Base-by-base conservation (phyloP, 2,888 invertebrate genomes). In the Tenthredo mesomela region DNA sequence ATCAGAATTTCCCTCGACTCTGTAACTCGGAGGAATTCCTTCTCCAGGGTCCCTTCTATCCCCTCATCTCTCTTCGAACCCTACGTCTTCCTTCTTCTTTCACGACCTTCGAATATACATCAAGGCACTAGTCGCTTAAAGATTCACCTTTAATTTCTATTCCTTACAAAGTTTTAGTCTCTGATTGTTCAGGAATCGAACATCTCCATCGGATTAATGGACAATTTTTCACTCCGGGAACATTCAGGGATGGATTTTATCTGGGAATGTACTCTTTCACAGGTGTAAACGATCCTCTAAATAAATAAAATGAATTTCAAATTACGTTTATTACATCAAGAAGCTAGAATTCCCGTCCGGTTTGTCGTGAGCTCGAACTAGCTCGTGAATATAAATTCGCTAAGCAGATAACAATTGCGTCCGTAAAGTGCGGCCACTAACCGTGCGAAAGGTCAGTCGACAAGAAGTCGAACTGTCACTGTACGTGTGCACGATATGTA, bases 1-100 rank as follows among this genome's bases (percentile, higher is more conserved):
- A 85, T 85, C 84, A 85, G 84, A 82, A 80, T 82, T 78, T 70
- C 82, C 82, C 71, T 82, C 54, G 54, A 70, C 82, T 70, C 82
- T 50, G 65, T 78, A 84, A 84, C 84, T 82, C 67, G 29, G 15
- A 82, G 82, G 82, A 67, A 82, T 82, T 82, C 67, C 82, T 67
- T 18, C 58, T 67, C 82, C 80, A 61, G 61, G 61, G 37, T 61
- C 21, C 18, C 43, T 58, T 40, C 54, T 18, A 18, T 77, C 21
- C 67, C 47, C 43, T 67, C 70, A 29, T 25, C 67, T 0, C n/a
- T 37, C 50, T 12, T 15, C 65, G 40, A 25, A 10, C 10, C 9
- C 58, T 12, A 40, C 21, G 5, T 37, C 37, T 18, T 21, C n/a
- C 37, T n/a, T 40, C 61, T 10, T 37, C 78, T 25, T 80, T 3